These are phyloP conservation scores for Bovichtus variegatus DNA, from an alignment of 2,797 vertebrate species.

Conservation along the genomic window DNA sequence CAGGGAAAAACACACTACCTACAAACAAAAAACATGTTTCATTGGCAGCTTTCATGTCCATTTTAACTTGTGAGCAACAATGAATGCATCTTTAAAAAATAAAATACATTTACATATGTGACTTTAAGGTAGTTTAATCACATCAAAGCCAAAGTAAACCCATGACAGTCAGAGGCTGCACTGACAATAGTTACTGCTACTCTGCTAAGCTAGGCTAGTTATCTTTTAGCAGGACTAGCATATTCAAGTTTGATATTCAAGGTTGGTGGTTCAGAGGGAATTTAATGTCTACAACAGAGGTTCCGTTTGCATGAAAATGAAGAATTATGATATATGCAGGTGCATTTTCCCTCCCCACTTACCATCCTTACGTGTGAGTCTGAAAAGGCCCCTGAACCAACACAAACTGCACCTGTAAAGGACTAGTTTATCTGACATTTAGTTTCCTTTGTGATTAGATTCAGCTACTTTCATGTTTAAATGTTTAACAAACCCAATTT, in stretches of 20 bases:
- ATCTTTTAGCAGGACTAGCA: not conserved
- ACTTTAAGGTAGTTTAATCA: not conserved
- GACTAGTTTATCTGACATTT: not conserved
- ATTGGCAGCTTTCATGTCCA: not conserved
- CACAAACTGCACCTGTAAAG: too few relatives aligned
- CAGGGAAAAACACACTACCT: too few relatives aligned
- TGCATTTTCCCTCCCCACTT: too few relatives aligned
- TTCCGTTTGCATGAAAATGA: too few relatives aligned
- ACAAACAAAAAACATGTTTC: too few relatives aligned
- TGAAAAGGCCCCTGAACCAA: too few relatives aligned
- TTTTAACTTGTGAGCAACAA: not conserved
- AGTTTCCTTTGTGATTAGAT: not conserved
- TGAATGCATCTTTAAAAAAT: not conserved
- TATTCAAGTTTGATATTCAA: too few relatives aligned
- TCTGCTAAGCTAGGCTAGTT: not conserved
- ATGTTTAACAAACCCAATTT: not conserved
- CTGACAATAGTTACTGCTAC: not conserved
- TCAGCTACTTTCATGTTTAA: not conserved
- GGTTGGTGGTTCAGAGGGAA: too few relatives aligned
- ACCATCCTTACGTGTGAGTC: too few relatives aligned
- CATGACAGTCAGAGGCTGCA: not conserved
- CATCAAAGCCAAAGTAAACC: not conserved
- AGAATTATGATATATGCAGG: too few relatives aligned
- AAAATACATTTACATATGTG: not conserved
- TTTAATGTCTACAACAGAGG: too few relatives aligned